Percentiles rank a stretch among this genome's conserved stretches.
These are phyloP conservation scores for Pyrgus malvae DNA, from an alignment of 2,888 invertebrate genomes.

Conservation along the genomic window DNA sequence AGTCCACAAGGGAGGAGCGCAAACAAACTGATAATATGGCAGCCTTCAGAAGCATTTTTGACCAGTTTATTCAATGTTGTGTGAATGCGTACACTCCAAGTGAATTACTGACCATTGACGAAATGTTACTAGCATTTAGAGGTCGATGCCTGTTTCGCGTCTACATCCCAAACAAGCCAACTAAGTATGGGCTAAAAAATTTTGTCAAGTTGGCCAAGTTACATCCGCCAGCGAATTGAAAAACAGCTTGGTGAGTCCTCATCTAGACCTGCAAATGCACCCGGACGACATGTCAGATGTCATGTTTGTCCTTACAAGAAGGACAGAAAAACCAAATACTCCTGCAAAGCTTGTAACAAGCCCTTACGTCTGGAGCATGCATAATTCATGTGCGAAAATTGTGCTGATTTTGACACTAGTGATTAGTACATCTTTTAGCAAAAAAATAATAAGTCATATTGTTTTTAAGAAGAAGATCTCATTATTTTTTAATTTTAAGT, in stretches of 20 bases:
- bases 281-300: conserved; percentile 22
- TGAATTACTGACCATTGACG: conserved; percentile 27
- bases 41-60: background rate
- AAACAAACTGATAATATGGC: conserved; percentile 32
- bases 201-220: conserved; percentile 10
- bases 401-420: too few relatives aligned
- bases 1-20: conserved; percentile 30
- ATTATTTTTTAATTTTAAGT: too few relatives aligned
- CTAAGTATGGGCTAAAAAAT: conserved; percentile 16
- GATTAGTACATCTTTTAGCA: too few relatives aligned
- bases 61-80: conserved; percentile 15
- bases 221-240: conserved; percentile 10
- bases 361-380: too few relatives aligned
- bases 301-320: conserved; percentile 28
- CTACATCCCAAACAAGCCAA: conserved; percentile 8
- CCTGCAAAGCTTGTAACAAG: too few relatives aligned
- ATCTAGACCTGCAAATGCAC: conserved; percentile 17
- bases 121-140: background rate
- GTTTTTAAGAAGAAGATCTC: too few relatives aligned
- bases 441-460: too few relatives aligned
- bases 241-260: conserved; percentile 21
- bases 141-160: background rate
- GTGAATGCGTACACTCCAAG: conserved; percentile 17
- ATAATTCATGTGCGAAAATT: too few relatives aligned
- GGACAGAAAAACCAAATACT: too few relatives aligned